Conservation (phyloP, 2,888 invertebrate species). For the Sphinx pinastri region DNA sequence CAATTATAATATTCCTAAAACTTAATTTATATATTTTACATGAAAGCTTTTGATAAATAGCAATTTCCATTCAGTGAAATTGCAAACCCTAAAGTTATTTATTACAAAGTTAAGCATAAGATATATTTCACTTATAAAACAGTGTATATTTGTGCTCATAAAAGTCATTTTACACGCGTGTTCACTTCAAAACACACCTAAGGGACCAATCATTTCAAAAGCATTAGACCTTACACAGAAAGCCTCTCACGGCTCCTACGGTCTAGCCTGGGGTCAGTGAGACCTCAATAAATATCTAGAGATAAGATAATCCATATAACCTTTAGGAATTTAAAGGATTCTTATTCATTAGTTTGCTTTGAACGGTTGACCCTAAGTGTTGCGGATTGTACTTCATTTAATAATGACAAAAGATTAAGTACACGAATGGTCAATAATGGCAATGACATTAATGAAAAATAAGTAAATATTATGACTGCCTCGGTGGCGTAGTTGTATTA, state of each 20-base stretch:
- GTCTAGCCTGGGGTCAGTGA: constrained; percentile 33
- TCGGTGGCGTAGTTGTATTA: too few species aligned
- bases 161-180: constrained; percentile 32
- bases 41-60: too few species aligned
- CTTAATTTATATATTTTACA: too few species aligned
- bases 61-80: neutral
- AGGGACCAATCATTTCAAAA: constrained; percentile 37
- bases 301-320: constrained; percentile 27
- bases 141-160: constrained; percentile 23
- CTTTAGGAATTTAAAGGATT: constrained; percentile 19
- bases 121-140: constrained; percentile 15
- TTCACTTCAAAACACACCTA: constrained; percentile 34
- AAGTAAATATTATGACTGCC: too few species aligned
- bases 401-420: too few species aligned
- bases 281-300: constrained; percentile 39
- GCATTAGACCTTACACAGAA: constrained; percentile 30
- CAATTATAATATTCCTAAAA: too few species aligned
- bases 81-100: neutral
- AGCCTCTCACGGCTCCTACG: constrained; percentile 29
- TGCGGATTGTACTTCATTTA: neutral
- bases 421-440: too few species aligned
- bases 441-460: too few species aligned
- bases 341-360: constrained; percentile 7
- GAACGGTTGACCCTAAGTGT: constrained; percentile 11
- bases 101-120: neutral